Evolutionary conservation across 2,797 vertebrate species (phyloP).

Genomic region (Zenarchopterus dispar): DNA sequence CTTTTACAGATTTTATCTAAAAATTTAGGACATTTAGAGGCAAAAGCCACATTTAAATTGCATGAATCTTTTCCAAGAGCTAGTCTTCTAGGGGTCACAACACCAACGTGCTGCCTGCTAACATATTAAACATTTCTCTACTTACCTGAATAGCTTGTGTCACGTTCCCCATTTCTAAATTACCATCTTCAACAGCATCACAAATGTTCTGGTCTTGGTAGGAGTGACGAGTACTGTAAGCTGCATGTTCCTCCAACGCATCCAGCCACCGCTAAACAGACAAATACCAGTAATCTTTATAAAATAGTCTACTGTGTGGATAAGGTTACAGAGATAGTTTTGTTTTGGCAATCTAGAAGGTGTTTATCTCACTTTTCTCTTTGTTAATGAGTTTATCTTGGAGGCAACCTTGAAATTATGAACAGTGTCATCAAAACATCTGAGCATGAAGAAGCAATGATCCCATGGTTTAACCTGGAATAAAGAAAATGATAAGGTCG

Average conservation of each 20-base stretch:
- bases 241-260: slow-evolving; percentile 89
- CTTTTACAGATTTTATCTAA: too few species aligned
- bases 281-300: slow-evolving; percentile 24
- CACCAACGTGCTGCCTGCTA: too few species aligned
- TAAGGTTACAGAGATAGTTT: too few species aligned
- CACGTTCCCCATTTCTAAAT: slow-evolving; percentile 72
- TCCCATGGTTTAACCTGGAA: slow-evolving; percentile 88
- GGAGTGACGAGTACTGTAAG: slow-evolving; percentile 86
- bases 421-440: slow-evolving; percentile 88
- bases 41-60: too few species aligned
- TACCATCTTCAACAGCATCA: slow-evolving; percentile 73
- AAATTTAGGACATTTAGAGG: too few species aligned
- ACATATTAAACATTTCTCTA: too few species aligned
- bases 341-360: background rate
- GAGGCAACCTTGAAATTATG: slow-evolving; percentile 89
- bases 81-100: too few species aligned
- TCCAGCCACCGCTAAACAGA: slow-evolving; percentile 87
- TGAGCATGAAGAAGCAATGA: slow-evolving; percentile 88
- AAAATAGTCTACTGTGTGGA: background rate
- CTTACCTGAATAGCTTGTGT: slow-evolving; percentile 85
- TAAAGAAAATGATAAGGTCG: slow-evolving; percentile 27
- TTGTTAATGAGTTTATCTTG: slow-evolving; percentile 76
- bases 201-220: slow-evolving; percentile 76
- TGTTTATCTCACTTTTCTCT: slow-evolving; percentile 85
- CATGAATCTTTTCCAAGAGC: too few species aligned